These are phyloP conservation scores for Tenualosa thibaudeaui DNA, from an alignment of 2,797 vertebrate genomes.

Conservation along the genomic window DNA sequence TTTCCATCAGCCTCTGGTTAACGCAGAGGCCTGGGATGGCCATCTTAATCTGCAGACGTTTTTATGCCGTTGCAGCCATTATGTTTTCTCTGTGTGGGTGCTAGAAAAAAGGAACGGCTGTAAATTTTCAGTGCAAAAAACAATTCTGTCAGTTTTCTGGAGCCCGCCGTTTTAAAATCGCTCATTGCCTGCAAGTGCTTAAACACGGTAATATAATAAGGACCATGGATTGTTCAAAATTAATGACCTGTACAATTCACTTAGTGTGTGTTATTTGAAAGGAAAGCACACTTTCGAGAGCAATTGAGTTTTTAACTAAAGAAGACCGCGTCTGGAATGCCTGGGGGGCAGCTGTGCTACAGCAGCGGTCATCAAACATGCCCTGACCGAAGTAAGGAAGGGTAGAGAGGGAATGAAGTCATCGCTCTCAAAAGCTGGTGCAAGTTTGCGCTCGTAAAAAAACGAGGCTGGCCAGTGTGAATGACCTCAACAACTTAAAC, in stretches of 20 bases:
- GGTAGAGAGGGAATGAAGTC: conserved; percentile 67
- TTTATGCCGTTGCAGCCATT: neutral
- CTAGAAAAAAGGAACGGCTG: conserved; percentile 29
- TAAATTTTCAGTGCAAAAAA: conserved; percentile 48
- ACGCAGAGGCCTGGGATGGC: conserved; percentile 23
- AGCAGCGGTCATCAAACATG: neutral
- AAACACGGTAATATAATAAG: neutral
- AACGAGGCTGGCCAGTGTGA: conserved; percentile 51
- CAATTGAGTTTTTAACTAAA: neutral
- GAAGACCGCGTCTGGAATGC: neutral
- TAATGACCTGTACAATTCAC: neutral
- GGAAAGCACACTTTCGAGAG: neutral
- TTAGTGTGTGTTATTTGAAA: neutral
- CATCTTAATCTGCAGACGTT: neutral
- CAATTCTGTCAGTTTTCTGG: conserved; percentile 21
- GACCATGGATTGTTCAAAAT: neutral
- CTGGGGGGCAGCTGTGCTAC: neutral
- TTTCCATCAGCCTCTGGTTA: conserved; percentile 20
- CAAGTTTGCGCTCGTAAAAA: conserved; percentile 67
- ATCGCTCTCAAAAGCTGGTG: conserved; percentile 60
- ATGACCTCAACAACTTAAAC: conserved; percentile 62
- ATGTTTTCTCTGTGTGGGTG: conserved; percentile 38
- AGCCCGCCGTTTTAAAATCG: neutral
- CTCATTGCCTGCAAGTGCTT: neutral
- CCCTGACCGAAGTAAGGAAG: conserved; percentile 30